Evolutionary conservation across 2,797 vertebrate genomes (phyloP).

Genomic region (Microtus californicus): DNA sequence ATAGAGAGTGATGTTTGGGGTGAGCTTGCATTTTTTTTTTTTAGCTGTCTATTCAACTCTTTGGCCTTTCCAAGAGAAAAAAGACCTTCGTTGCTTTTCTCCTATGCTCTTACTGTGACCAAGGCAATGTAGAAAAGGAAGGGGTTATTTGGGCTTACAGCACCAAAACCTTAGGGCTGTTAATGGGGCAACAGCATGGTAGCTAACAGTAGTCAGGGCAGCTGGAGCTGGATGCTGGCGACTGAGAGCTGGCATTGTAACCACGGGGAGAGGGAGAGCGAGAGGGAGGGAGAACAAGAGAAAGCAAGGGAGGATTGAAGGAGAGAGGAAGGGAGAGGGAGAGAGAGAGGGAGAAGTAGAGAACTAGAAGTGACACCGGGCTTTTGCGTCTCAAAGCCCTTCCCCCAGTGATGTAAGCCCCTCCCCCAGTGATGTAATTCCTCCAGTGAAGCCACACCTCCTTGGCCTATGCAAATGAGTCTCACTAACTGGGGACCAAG

Average conservation of each 20-base stretch:
- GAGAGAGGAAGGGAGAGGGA: background rate
- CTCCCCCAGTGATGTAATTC: background rate
- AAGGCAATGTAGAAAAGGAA: background rate
- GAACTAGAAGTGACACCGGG: background rate
- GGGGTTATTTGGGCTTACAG: background rate
- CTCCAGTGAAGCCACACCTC: background rate
- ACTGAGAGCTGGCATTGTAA: background rate
- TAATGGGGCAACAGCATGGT: background rate
- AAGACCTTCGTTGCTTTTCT: background rate
- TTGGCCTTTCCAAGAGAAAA: constrained; percentile 25
- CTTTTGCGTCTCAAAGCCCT: background rate
- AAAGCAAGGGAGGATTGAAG: background rate
- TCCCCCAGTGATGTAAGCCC: background rate
- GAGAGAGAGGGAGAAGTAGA: background rate
- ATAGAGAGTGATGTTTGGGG: background rate
- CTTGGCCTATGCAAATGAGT: background rate
- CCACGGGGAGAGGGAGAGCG: background rate
- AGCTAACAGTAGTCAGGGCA: background rate
- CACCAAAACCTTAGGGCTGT: background rate
- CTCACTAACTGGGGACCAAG: background rate
- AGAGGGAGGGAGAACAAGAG: background rate
- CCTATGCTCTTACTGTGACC: background rate
- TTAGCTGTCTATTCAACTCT: background rate
- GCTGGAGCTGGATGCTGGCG: background rate
- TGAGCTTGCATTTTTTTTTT: background rate